These are phyloP conservation scores for Incurvaria masculella DNA, from an alignment of 2,888 invertebrate species.

Conservation along the genomic window DNA sequence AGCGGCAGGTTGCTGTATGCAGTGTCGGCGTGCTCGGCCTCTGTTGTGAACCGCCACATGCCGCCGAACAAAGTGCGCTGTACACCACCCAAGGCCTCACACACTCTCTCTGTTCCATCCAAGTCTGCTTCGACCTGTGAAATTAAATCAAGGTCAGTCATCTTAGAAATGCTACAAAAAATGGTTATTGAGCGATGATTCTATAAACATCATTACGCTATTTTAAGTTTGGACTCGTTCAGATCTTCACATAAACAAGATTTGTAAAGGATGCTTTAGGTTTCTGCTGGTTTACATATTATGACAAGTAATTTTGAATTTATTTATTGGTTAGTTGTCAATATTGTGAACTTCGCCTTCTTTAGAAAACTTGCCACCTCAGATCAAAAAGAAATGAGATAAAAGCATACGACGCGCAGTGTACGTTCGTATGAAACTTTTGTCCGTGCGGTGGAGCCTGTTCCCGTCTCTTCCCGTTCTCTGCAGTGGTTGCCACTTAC, in stretches of 20 bases:
- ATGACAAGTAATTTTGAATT: not conserved
- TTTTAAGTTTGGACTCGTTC: no score
- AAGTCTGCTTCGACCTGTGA: constrained; percentile 43
- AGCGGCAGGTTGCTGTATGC: constrained; percentile 68
- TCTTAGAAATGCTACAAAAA: not conserved
- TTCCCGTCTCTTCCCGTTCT: constrained; percentile 15
- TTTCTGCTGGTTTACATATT: no score
- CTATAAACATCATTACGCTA: not conserved
- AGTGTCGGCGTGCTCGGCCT: constrained; percentile 63
- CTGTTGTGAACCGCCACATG: constrained; percentile 65
- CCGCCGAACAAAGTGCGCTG: constrained; percentile 71
- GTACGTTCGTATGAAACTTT: constrained; percentile 6
- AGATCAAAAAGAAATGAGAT: not conserved
- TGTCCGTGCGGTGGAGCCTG: constrained; percentile 11
- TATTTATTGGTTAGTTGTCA: not conserved
- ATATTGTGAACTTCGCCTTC: not conserved
- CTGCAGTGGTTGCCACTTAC: constrained; percentile 21
- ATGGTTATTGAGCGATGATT: not conserved
- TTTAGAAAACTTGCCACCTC: constrained; percentile 3
- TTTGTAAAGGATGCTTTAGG: no score
- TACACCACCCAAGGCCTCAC: constrained; percentile 57
- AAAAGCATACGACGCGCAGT: constrained; percentile 8
- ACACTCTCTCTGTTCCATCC: constrained; percentile 50
- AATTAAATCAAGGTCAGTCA: not conserved
- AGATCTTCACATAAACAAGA: no score